Base-by-base conservation (phyloP, 1,140 invertebrate species). In the Drosophila varians region DNA sequence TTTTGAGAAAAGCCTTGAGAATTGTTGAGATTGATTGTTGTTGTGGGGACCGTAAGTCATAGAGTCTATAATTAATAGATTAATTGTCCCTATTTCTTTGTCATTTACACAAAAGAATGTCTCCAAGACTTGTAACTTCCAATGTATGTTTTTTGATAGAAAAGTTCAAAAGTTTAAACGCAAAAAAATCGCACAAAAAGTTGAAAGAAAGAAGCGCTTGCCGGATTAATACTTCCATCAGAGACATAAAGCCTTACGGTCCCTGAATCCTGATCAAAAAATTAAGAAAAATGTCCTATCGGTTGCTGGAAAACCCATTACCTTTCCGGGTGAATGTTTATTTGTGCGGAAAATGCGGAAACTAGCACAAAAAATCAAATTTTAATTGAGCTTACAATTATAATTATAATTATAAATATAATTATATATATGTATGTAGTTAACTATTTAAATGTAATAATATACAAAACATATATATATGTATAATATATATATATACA, bases 371-470 rank as follows among this genome's bases (percentile, higher is more conserved):
- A 31, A n/a, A 62, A 72, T 53, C 48, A 52, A 62, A 73, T 73
- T 72, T 62, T 48, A 73, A 73, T 73, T 73, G 69, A 73, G 69
- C 68, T 73, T 62, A 73, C 46, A 61, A 73, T n/a, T n/a, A n/a
- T n/a, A n/a, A n/a, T n/a, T n/a, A n/a, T n/a, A n/a, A n/a, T n/a
- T n/a, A n/a, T n/a, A n/a, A n/a, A n/a, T n/a, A n/a, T n/a, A 36
- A 53, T 34, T 69, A 34, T 69, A 56, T 34, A 69, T 69, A 68
- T 61, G 62, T 73, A 72, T 61, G 68, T 62, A 61, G 56, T 62
- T 62, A 73, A 62, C 43, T 62, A 73, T 73, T 73, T 73, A 73
- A 64, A 71, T 71, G 48, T 71, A 51, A 52, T 34, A 57, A 48
- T 48, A 42, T 38, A 38, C 6, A 31, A n/a, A 31, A 28, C 26